phyloP scores from a whole-genome alignment of 2,888 invertebrate species.

The Argyresthia albistria region DNA sequence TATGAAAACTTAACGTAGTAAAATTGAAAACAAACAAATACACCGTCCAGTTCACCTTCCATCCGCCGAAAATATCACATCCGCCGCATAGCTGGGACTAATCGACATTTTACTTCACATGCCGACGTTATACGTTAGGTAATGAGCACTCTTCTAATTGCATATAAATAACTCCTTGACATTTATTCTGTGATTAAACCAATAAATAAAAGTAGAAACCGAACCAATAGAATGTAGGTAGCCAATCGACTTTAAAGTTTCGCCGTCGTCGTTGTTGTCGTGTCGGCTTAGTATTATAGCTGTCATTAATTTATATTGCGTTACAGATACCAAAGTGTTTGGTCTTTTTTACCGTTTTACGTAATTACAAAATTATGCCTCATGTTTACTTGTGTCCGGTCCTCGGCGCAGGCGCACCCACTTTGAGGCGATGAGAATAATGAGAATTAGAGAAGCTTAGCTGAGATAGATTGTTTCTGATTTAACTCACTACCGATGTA shows the following conservation, averaged over 20 bases:
- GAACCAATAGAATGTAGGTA: not conserved
- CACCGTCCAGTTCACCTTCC: no score
- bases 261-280: slow-evolving; percentile 46
- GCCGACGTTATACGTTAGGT: no score
- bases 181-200: no score
- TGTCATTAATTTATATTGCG: slow-evolving; percentile 60
- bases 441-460: slow-evolving; percentile 41
- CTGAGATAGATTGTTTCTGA: slow-evolving; percentile 53
- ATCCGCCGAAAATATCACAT: no score
- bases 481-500: slow-evolving; percentile 48
- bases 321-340: slow-evolving; percentile 61
- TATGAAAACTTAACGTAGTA: no score
- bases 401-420: slow-evolving; percentile 34
- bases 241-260: slow-evolving; percentile 38
- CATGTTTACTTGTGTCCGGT: slow-evolving; percentile 44
- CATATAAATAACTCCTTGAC: no score
- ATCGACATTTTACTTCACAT: no score
- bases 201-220: slow-evolving; percentile 1
- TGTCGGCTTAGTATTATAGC: slow-evolving; percentile 37
- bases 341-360: slow-evolving; percentile 54
- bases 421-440: slow-evolving; percentile 29
- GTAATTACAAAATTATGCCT: slow-evolving; percentile 66
- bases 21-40: no score
- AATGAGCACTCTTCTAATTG: no score
- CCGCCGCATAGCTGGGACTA: no score